Conservation (phyloP, 1,140 invertebrate genomes). For the Meloidogyne hapla region DNA sequence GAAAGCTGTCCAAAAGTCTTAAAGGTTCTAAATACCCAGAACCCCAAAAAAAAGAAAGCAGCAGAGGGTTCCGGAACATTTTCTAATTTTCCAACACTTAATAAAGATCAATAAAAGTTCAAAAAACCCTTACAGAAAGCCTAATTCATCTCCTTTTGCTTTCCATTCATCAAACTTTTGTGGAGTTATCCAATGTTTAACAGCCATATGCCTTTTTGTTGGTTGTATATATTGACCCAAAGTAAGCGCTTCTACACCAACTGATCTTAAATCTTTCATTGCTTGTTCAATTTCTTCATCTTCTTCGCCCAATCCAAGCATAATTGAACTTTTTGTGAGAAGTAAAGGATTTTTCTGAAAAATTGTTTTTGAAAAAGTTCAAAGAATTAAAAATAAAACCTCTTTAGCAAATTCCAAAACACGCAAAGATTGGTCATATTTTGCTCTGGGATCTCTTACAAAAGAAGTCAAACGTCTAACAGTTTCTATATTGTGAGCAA, state of each 20-base stretch:
- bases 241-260: constrained; percentile 88
- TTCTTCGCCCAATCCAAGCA: constrained; percentile 93
- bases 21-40: too few relatives aligned
- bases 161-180: constrained; percentile 91
- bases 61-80: too few relatives aligned
- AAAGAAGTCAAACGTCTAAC: constrained; percentile 71
- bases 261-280: constrained; percentile 70
- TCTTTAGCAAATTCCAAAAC: constrained; percentile 77
- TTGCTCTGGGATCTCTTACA: constrained; percentile 83
- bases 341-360: constrained; percentile 70
- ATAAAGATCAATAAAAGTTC: background rate
- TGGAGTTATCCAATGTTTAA: constrained; percentile 93
- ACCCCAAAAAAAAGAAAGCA: too few relatives aligned
- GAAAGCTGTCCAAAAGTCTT: too few relatives aligned
- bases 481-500: constrained; percentile 96
- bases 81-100: background rate
- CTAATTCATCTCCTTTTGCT: constrained; percentile 77
- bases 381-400: constrained; percentile 69
- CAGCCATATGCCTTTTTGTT: constrained; percentile 70
- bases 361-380: background rate
- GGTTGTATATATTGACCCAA: constrained; percentile 99
- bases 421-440: constrained; percentile 78
- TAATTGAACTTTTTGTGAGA: constrained; percentile 95
- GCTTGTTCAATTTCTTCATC: constrained; percentile 84
- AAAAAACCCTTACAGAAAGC: constrained; percentile 72